Evolutionary conservation across 2,113 vertebrate genomes (phyloP).

Genomic region (Mustela nigripes): DNA sequence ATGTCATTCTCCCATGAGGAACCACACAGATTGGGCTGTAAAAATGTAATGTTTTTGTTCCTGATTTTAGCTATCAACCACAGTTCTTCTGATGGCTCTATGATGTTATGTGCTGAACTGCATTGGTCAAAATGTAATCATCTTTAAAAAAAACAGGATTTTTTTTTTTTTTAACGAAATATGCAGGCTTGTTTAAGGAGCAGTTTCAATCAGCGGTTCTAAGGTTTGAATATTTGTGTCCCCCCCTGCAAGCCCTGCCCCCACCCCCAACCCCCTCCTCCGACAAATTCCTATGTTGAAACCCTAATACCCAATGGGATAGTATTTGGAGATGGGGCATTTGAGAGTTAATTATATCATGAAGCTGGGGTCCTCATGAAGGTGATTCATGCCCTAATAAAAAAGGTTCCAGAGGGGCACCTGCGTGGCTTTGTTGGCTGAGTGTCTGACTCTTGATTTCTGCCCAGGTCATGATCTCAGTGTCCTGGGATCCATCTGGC

Average conservation of each 20-base stretch:
- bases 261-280: background rate
- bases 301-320: background rate
- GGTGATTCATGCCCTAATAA: background rate
- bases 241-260: rapidly evolving
- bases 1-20: background rate
- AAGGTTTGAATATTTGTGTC: background rate
- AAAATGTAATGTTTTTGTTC: background rate
- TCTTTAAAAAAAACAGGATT: background rate
- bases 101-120: background rate
- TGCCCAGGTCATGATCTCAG: background rate
- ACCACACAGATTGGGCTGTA: background rate
- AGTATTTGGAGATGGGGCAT: background rate
- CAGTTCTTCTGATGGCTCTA: background rate
- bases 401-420: background rate
- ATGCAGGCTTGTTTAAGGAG: background rate
- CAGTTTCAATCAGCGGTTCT: background rate
- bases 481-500: background rate
- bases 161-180: background rate
- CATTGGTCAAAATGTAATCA: background rate
- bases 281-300: background rate
- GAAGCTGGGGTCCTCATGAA: background rate
- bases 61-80: background rate
- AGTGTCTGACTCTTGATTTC: background rate
- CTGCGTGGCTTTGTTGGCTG: background rate
- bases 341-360: background rate